Conservation (phyloP, 2,113 vertebrate genomes). For the Balaenoptera acutorostrata region DNA sequence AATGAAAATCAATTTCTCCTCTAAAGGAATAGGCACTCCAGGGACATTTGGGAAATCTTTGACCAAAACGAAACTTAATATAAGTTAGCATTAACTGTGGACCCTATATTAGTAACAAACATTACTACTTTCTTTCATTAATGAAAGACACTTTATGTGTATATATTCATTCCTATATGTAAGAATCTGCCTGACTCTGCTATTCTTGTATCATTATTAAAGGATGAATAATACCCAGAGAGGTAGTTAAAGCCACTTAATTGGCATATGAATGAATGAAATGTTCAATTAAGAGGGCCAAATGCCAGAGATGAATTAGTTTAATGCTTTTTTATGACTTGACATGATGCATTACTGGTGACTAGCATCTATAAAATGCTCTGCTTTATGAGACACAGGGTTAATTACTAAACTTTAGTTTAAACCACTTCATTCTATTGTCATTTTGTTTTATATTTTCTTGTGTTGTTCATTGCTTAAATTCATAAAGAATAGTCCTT, state of each 20-base stretch:
- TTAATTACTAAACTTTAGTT: neutral
- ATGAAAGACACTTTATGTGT: neutral
- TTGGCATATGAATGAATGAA: constrained; percentile 47
- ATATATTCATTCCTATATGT: neutral
- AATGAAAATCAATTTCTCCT: neutral
- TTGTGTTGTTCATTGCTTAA: neutral
- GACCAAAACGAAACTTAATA: neutral
- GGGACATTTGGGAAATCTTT: neutral
- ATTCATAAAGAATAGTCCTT: neutral
- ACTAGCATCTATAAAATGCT: neutral
- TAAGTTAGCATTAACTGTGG: neutral
- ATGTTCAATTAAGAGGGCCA: constrained; percentile 42
- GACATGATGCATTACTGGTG: neutral
- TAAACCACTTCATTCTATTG: neutral
- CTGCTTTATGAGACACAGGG: neutral
- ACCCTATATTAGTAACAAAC: neutral
- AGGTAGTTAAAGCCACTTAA: constrained; percentile 31
- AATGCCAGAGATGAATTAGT: constrained; percentile 35
- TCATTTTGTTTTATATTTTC: neutral
- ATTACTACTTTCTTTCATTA: neutral
- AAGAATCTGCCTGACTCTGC: neutral
- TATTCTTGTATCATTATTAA: constrained; percentile 30
- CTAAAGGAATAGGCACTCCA: neutral
- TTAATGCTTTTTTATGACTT: constrained; percentile 34
- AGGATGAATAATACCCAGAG: constrained; percentile 4